These are phyloP conservation scores for Centropus bengalensis DNA, from an alignment of 2,113 vertebrate species.

Conservation along the genomic window DNA sequence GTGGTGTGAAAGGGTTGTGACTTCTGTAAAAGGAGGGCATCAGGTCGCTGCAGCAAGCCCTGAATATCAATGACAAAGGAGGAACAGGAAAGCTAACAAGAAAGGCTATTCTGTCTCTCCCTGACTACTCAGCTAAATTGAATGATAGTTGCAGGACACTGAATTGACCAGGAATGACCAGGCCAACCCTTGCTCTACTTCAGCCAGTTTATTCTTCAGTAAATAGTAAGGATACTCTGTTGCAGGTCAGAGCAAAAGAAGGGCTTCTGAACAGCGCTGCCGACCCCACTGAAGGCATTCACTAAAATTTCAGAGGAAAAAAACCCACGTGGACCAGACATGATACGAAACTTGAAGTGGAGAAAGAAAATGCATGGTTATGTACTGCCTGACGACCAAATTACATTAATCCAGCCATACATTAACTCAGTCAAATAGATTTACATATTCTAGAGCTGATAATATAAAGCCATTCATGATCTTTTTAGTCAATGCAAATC, in stretches of 20 bases:
- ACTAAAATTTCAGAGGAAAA: neutral
- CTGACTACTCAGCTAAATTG: neutral
- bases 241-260: neutral
- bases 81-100: neutral
- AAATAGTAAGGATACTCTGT: neutral
- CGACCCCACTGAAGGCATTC: neutral
- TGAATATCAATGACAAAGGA: neutral
- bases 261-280: neutral
- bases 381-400: neutral
- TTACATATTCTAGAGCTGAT: neutral
- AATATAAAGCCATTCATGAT: neutral
- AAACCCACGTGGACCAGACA: fast-evolving
- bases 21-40: slow-evolving; percentile 20
- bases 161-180: neutral
- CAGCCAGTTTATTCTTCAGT: neutral
- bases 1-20: neutral
- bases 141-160: neutral
- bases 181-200: neutral
- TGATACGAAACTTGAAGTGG: neutral
- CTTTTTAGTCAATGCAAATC: neutral
- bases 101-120: neutral
- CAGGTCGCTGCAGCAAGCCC: neutral
- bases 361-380: neutral
- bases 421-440: neutral
- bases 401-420: neutral